Base-by-base conservation (phyloP, 1,140 invertebrate genomes). In the Ylistrum balloti region DNA sequence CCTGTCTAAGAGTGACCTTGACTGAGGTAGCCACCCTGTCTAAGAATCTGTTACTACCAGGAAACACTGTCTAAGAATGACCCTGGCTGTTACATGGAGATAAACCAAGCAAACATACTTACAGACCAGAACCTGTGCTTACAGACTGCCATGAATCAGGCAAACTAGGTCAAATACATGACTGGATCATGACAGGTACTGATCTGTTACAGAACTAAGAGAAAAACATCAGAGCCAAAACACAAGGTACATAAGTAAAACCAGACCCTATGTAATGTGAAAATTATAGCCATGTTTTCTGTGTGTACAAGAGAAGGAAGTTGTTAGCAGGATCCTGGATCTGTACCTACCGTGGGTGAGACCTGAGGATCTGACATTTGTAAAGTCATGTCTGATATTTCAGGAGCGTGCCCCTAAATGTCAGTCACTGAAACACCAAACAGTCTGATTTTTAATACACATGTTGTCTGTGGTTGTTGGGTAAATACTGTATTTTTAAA, bases 221-320 rank as follows among this genome's bases (percentile, higher is more conserved):
- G 56, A 74, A 74, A 74, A 74, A 74, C 5, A 5, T 74, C 56
- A 74, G 56, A n/a, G 56, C 56, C 56, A 74, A 74, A 74, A 74
- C n/a, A 3, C 20, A 28, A 17, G 22, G 7, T 74, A 28, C 28
- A 74, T 74, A 28, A 74, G 45, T n/a, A 28, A 74, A 9, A n/a
- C 22, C 56, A 74, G 56, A 74, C 56, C 22, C 9, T 28, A 74
- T 11, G 28, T 74, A 28, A 74, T n/a, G 56, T 74, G 56, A 74
- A 17, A 74, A 11, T 74, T 74, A 74, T 74, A 17, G n/a, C 22
- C 56, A 74, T 74, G 56, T 74, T 74, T 74, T 74, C 22, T 74
- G 1, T 74, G 56, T 28, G 3, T 74, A 74, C 56, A 74, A 74
- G 56, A 5, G 56, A 7, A 74, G 56, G 56, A 45, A 45, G 41